Percentiles rank a stretch among this genome's conserved stretches.
phyloP scores from a whole-genome alignment of 2,113 vertebrate genomes.

The Scomber colias region DNA sequence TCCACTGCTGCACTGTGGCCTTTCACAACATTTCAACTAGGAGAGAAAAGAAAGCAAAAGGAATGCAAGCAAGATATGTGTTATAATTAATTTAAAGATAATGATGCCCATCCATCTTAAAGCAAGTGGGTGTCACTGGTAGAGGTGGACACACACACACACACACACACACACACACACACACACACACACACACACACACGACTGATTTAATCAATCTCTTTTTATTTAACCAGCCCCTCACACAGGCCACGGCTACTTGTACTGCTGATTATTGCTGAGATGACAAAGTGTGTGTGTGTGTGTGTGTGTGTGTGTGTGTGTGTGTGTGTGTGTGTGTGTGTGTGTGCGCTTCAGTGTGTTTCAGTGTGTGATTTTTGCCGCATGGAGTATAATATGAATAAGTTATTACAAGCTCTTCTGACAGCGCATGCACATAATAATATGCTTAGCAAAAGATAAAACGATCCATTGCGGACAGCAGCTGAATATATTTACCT shows the following conservation, averaged over 20 bases:
- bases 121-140: slow-evolving; percentile 25
- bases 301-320: background rate
- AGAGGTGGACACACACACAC: background rate
- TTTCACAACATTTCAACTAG: background rate
- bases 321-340: slow-evolving; percentile 13
- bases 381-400: slow-evolving; percentile 1
- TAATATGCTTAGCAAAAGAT: background rate
- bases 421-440: slow-evolving; percentile 2
- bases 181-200: background rate
- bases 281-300: background rate
- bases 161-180: background rate
- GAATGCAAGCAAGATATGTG: slow-evolving; percentile 1
- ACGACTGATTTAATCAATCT: slow-evolving; percentile 39
- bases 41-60: background rate
- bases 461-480: background rate
- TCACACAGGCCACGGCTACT: background rate
- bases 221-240: slow-evolving; percentile 18
- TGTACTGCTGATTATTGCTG: slow-evolving; percentile 16
- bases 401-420: slow-evolving; percentile 3
- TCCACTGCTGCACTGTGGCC: background rate
- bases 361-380: background rate
- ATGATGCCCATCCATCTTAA: slow-evolving; percentile 44
- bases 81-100: slow-evolving; percentile 50
- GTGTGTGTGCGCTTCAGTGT: background rate
- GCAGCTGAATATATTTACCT: slow-evolving; percentile 3